Base-by-base conservation (phyloP, 2,888 invertebrate species). In the Brachyptera putata region DNA sequence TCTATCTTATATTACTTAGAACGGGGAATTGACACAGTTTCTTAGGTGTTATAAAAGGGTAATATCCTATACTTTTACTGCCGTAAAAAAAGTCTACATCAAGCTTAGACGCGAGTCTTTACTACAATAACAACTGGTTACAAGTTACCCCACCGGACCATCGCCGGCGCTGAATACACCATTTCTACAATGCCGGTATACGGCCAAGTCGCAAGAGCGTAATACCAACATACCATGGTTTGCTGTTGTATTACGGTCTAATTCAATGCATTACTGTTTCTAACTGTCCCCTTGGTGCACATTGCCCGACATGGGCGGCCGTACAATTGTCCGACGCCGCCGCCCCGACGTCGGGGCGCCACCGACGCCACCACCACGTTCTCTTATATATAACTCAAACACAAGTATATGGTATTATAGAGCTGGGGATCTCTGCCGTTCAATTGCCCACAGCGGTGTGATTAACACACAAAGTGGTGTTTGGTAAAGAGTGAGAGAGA, bases 191-290 rank as follows among this genome's bases (percentile, higher is more conserved):
- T 14, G 41, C 11, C 41, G 41, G 41, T 21, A 34, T 34, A 41
- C 39, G 26, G 26, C 39, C 34, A 46, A 30, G 57, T 39, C 60
- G 39, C 60, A 39, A 57, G 60, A 61, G 60, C 60, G 39, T 57
- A 61, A 61, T 61, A 61, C 57, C 60, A 61, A 61, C 60, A 61
- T 61, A 61, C 56, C 41, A 61, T 49, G 60, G 60, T 61, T 61
- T 61, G 56, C 34, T 53, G 46, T 61, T 78, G 77, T 78, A 79
- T 79, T 79, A 79, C 78, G 76, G 77, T 79, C 79, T 79, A 79
- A 79, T 79, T 79, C 79, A 79, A 79, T 79, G 79, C 79, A 78
- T 79, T 79, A 79, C 75, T 73, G 74, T 74, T 73, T 72, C 72
- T 75, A 75, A 75, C 75, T 73, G 74, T 72, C 71, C 75, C 73